A percentile compares a stretch with the other conserved stretches of the same genome.
Evolutionary conservation across 2,888 invertebrate species (phyloP).

Genomic region (Aproaerema taeniolella): DNA sequence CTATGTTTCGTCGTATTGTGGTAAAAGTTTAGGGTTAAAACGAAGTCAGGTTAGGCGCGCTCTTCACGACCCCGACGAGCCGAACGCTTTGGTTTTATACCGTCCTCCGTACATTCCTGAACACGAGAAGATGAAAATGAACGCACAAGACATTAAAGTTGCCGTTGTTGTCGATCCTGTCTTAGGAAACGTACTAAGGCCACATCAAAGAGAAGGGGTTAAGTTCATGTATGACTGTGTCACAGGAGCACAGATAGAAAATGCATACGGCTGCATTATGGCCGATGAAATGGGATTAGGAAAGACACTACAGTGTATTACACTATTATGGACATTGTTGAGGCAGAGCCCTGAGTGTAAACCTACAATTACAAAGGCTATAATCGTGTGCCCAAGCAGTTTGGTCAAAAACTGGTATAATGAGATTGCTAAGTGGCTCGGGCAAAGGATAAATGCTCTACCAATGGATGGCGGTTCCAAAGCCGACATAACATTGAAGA

Average conservation of each 20-base stretch:
- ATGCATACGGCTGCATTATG: slow-evolving; percentile 97
- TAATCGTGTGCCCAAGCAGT: slow-evolving; percentile 98
- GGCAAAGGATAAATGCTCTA: slow-evolving; percentile 86
- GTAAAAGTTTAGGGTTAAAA: slow-evolving; percentile 89
- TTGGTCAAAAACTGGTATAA: slow-evolving; percentile 99
- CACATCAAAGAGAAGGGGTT: slow-evolving; percentile 99
- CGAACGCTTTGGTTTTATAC: slow-evolving; percentile 93
- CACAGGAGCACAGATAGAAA: slow-evolving; percentile 91
- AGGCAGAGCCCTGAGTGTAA: slow-evolving; percentile 95
- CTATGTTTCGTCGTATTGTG: slow-evolving; percentile 85
- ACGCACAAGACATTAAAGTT: slow-evolving; percentile 82
- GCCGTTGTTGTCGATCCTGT: slow-evolving; percentile 99
- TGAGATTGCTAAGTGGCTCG: slow-evolving; percentile 98
- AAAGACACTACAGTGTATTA: slow-evolving; percentile 98
- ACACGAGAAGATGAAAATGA: slow-evolving; percentile 91
- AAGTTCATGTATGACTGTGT: slow-evolving; percentile 99
- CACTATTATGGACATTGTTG: slow-evolving; percentile 95
- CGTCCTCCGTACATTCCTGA: slow-evolving; percentile 89
- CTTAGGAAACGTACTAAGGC: slow-evolving; percentile 91
- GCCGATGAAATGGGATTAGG: slow-evolving; percentile 99
- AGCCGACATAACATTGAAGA: slow-evolving; percentile 87
- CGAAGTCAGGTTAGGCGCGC: slow-evolving; percentile 80
- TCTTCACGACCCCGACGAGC: slow-evolving; percentile 94
- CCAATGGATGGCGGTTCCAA: slow-evolving; percentile 93
- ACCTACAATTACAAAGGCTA: slow-evolving; percentile 93